Evolutionary conservation across 2,797 vertebrate genomes (phyloP).

Genomic region (Corythornis leucogaster): DNA sequence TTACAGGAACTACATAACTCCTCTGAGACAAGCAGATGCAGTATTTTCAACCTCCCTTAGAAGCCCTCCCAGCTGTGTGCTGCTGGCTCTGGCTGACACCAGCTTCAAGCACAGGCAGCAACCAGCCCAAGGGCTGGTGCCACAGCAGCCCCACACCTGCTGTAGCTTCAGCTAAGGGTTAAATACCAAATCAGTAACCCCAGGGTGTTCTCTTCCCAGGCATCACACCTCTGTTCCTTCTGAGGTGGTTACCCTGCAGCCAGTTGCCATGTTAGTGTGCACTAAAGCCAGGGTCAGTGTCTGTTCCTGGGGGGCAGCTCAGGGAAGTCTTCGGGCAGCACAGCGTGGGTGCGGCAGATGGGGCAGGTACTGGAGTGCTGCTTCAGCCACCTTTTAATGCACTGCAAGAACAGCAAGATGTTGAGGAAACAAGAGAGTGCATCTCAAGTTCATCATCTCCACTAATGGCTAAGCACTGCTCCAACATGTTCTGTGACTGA

Average conservation of each 20-base stretch:
- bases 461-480: neutral
- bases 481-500: accelerated
- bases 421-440: neutral
- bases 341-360: slow-evolving; percentile 82
- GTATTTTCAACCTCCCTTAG: neutral
- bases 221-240: neutral
- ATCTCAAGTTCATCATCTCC: neutral
- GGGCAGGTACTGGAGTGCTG: slow-evolving; percentile 89
- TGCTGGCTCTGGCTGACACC: neutral
- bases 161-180: neutral
- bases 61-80: neutral
- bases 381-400: slow-evolving; percentile 88
- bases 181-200: accelerated
- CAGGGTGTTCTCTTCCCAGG: neutral
- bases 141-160: too few species aligned
- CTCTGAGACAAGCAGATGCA: neutral
- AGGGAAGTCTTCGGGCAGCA: slow-evolving; percentile 86
- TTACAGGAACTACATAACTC: neutral
- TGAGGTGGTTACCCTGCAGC: neutral
- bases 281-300: too few species aligned
- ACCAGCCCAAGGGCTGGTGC: neutral
- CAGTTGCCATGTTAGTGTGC: too few species aligned
- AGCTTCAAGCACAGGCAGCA: neutral
- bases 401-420: slow-evolving; percentile 78
- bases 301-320: slow-evolving; percentile 75